phyloP scores from a whole-genome alignment of 2,113 vertebrate genomes.

The Labeo rohita region DNA sequence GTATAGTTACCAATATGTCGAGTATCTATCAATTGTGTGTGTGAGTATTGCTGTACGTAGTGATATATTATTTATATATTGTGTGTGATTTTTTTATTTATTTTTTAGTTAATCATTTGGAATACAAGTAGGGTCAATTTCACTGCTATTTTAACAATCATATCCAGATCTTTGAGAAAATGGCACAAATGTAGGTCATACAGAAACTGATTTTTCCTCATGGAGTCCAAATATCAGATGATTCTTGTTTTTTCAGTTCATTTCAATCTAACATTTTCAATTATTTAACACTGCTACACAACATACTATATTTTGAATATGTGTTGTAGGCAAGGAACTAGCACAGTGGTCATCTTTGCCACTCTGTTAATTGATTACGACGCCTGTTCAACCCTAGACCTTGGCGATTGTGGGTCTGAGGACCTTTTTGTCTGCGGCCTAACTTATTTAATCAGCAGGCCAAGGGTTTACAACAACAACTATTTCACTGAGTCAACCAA shows the following conservation, averaged over 20 bases:
- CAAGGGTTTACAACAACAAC: conserved; percentile 47
- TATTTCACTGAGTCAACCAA: conserved; percentile 49
- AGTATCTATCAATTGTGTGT: no score
- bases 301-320: not conserved
- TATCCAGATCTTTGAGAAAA: not conserved
- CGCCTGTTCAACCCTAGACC: conserved; percentile 32
- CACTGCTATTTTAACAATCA: not conserved
- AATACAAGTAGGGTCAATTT: no score
- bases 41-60: no score
- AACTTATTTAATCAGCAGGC: conserved; percentile 37
- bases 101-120: no score
- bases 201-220: not conserved
- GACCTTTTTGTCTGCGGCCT: conserved; percentile 26
- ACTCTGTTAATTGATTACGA: not conserved
- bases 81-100: no score
- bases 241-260: not conserved
- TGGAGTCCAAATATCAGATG: not conserved
- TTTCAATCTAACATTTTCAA: not conserved
- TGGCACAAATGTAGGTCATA: not conserved
- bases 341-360: not conserved
- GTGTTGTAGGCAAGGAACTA: not conserved
- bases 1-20: no score
- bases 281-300: not conserved
- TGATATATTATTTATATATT: no score
- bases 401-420: conserved; percentile 9